Percentiles rank a stretch among this genome's conserved stretches.
Evolutionary conservation across 92 coral and sea anemone genomes (phyloP).

Genomic region (Bergia sp.): DNA sequence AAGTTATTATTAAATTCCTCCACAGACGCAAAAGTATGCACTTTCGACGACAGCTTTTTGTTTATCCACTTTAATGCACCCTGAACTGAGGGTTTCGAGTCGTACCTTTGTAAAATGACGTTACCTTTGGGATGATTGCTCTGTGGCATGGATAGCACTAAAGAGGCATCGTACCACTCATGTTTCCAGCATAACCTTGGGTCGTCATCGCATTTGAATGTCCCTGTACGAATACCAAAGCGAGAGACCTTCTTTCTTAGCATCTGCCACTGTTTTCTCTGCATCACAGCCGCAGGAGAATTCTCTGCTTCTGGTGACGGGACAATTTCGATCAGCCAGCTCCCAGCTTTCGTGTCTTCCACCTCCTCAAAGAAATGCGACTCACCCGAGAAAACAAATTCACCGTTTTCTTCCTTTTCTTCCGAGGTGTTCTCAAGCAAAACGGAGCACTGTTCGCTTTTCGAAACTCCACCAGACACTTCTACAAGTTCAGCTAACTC

Average conservation of each 20-base stretch:
- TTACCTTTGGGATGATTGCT: conserved; percentile 95
- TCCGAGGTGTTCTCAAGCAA: conserved; percentile 53
- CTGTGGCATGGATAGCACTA: conserved; percentile 86
- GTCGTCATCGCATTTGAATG: conserved; percentile 83
- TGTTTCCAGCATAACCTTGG: conserved; percentile 83
- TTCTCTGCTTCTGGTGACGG: conserved; percentile 66
- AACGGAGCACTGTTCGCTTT: conserved; percentile 77
- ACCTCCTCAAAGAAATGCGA: conserved; percentile 97
- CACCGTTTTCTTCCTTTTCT: conserved; percentile 62
- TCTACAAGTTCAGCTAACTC: conserved; percentile 92
- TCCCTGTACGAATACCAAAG: conserved; percentile 95
- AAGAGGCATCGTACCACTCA: conserved; percentile 74
- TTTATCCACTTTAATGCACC: conserved; percentile 84
- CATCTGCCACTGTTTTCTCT: conserved; percentile 78
- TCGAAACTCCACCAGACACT: conserved; percentile 89
- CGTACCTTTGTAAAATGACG: conserved; percentile 86
- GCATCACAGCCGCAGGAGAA: conserved; percentile 54
- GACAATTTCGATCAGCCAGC: conserved; percentile 94
- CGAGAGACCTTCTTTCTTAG: conserved; percentile 79
- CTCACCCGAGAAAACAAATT: conserved; percentile 80
- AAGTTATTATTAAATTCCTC: conserved; percentile 61
- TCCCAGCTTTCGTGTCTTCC: conserved; percentile 98
- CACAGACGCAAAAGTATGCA: conserved; percentile 57
- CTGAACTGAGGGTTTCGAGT: conserved; percentile 79
- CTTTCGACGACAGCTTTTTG: conserved; percentile 73